Conservation (phyloP, 2,113 vertebrate genomes). For the Callaeas wilsoni region DNA sequence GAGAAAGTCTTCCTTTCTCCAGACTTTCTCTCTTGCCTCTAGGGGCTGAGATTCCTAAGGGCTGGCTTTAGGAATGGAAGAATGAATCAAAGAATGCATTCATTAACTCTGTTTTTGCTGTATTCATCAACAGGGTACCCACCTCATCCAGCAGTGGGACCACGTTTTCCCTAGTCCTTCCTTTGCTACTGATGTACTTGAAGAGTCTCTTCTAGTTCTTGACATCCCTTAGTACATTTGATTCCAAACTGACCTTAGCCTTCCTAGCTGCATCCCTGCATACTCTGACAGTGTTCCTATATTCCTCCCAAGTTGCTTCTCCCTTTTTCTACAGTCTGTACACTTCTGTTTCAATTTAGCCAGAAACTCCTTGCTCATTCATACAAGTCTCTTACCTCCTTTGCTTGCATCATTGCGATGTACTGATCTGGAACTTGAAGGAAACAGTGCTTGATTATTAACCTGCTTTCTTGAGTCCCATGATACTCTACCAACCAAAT, state of each 20-base stretch:
- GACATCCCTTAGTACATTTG: background rate
- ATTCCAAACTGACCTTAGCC: background rate
- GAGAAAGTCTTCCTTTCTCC: background rate
- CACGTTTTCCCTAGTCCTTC: background rate
- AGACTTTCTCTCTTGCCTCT: background rate
- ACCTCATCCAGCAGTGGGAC: background rate
- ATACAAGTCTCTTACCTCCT: background rate
- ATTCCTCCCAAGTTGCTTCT: background rate
- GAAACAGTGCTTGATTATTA: background rate
- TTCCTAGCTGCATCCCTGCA: fast-evolving
- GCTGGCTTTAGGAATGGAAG: background rate
- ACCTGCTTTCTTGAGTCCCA: background rate
- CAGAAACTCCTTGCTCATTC: background rate
- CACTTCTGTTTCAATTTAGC: background rate
- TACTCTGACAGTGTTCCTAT: background rate
- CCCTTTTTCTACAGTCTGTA: background rate
- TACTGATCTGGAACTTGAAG: background rate
- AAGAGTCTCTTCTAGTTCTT: background rate
- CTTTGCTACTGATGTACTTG: background rate
- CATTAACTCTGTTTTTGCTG: background rate
- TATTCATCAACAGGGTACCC: background rate
- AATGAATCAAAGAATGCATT: background rate
- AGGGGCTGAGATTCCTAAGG: background rate
- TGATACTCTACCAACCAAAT: background rate
- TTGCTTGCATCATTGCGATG: background rate